A percentile compares a stretch with the other conserved stretches of the same genome.
Conservation (phyloP, 2,888 invertebrate genomes). For the Melieria crassipennis region DNA sequence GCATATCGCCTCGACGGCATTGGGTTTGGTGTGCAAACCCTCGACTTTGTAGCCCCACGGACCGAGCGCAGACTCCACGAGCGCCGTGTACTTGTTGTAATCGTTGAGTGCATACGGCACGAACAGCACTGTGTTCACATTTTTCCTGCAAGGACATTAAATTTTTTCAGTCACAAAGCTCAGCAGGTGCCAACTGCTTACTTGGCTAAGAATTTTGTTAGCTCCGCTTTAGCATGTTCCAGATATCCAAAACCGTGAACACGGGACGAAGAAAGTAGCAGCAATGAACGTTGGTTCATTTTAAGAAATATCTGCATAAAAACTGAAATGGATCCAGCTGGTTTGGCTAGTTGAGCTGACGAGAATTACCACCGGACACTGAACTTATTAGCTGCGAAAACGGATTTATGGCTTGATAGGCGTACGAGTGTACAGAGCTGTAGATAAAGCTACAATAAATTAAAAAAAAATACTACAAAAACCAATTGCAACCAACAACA, state of each 20-base stretch:
- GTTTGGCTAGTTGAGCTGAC: no score
- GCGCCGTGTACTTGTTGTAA: conserved; percentile 73
- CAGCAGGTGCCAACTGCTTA: conserved; percentile 59
- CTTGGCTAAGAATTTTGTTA: conserved; percentile 71
- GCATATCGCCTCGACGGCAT: conserved; percentile 70
- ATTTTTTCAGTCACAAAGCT: background rate
- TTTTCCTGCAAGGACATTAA: conserved; percentile 68
- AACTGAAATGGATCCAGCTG: background rate
- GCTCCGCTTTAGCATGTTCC: conserved; percentile 74
- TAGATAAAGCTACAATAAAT: no score
- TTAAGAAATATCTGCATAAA: conserved; percentile 12
- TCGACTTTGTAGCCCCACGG: conserved; percentile 74
- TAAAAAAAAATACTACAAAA: no score
- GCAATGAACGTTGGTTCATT: conserved; percentile 66
- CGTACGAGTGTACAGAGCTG: no score
- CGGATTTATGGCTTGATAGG: no score
- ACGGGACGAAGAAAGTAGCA: conserved; percentile 77
- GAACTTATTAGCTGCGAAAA: no score
- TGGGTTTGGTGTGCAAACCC: conserved; percentile 72
- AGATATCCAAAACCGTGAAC: conserved; percentile 74
- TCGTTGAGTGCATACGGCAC: conserved; percentile 79
- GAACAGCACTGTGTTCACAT: conserved; percentile 74
- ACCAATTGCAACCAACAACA: no score
- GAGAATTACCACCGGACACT: no score
- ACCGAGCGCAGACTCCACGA: conserved; percentile 70